A percentile compares a stretch with the other conserved stretches of the same genome.
Conservation (phyloP, 1,140 invertebrate genomes). For the Bicyclus anynana region DNA sequence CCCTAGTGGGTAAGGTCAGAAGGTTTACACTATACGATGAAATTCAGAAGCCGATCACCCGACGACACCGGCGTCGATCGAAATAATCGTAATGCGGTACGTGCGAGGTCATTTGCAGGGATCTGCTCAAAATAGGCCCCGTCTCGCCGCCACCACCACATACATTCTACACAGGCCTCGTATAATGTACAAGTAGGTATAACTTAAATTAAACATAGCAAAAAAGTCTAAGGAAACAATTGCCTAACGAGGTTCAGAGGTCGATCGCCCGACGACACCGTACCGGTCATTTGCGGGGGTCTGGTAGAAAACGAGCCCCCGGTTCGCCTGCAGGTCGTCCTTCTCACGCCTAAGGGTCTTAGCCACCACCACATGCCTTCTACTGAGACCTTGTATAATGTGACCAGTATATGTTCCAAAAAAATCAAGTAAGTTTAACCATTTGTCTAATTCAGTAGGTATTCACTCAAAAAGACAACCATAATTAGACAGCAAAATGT, state of each 20-base stretch:
- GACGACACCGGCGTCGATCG: conserved; percentile 41
- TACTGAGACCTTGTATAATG: conserved; percentile 42
- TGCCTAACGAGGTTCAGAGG: conserved; percentile 52
- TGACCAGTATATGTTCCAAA: no score
- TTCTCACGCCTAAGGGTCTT: conserved; percentile 48
- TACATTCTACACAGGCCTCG: conserved; percentile 41
- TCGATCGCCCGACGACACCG: conserved; percentile 50
- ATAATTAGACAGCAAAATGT: conserved; percentile 2
- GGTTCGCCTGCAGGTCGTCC: conserved; percentile 44
- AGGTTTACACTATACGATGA: no score
- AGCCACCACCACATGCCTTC: conserved; percentile 64
- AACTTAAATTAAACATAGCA: no score
- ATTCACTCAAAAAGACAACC: neutral
- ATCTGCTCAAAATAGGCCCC: conserved; percentile 54
- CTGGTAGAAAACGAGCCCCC: conserved; percentile 53
- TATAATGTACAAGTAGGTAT: no score
- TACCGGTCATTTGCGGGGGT: conserved; percentile 52
- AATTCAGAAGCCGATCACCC: conserved; percentile 55
- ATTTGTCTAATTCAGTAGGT: no score
- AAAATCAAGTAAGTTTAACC: no score
- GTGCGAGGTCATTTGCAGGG: conserved; percentile 52
- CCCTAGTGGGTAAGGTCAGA: no score
- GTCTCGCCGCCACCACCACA: conserved; percentile 61
- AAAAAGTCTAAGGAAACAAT: no score
- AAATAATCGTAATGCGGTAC: conserved; percentile 35